Percentiles rank a stretch among this genome's conserved stretches.
Evolutionary conservation across 1,140 invertebrate species (phyloP).

Genomic region (Dendroctonus valens): DNA sequence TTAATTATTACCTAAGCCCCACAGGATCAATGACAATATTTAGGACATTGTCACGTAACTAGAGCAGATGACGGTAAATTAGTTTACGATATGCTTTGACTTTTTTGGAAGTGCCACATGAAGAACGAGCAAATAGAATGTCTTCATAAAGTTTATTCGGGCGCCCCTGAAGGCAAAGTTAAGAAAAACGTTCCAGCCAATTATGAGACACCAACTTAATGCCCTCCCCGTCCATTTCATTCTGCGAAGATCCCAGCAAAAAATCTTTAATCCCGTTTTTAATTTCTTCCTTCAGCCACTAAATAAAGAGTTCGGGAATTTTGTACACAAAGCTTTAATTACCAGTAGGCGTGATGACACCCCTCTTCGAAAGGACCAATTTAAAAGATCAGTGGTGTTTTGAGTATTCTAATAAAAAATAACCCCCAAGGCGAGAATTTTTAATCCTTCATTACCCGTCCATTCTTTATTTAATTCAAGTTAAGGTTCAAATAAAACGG

Average conservation of each 20-base stretch:
- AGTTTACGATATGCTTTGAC: no score
- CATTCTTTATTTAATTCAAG: slow-evolving; percentile 15
- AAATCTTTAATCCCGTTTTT: slow-evolving; percentile 37
- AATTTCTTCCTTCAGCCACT: slow-evolving; percentile 34
- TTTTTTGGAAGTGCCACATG: no score
- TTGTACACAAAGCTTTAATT: slow-evolving; percentile 35
- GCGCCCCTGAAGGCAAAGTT: slow-evolving; percentile 22
- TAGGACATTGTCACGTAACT: no score
- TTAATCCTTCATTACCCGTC: slow-evolving; percentile 26
- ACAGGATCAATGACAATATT: no score
- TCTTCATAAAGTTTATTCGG: background rate
- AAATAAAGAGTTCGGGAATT: slow-evolving; percentile 34
- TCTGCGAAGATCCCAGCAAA: slow-evolving; percentile 24
- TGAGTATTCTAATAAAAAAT: slow-evolving; percentile 26
- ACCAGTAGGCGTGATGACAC: slow-evolving; percentile 29
- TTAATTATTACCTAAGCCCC: no score
- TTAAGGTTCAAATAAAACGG: slow-evolving; percentile 2
- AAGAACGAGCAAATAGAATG: no score
- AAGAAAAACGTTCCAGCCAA: slow-evolving; percentile 25
- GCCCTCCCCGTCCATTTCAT: slow-evolving; percentile 16
- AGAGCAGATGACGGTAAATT: no score
- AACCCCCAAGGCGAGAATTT: slow-evolving; percentile 22
- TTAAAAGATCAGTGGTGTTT: slow-evolving; percentile 29
- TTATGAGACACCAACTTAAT: slow-evolving; percentile 28
- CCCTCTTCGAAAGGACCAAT: slow-evolving; percentile 25